Evolutionary conservation across 2,888 invertebrate species (phyloP).

Genomic region (Pegoplata infirma): DNA sequence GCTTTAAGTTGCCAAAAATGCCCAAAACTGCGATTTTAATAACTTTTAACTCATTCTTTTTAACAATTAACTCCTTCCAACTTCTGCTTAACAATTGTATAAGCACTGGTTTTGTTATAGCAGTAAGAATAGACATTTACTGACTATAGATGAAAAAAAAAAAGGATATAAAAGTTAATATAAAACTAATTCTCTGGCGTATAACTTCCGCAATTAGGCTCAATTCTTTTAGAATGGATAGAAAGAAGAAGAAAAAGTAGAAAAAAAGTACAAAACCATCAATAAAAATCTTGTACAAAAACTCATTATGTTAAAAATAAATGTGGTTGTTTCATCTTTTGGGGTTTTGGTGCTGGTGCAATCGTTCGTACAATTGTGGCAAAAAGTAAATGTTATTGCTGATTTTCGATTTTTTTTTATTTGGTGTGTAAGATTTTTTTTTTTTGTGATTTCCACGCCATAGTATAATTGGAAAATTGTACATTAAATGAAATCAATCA

Average conservation of each 20-base stretch:
- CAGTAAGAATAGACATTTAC: conserved; percentile 10
- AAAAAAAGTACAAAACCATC: too few species aligned
- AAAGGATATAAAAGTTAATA: conserved; percentile 59
- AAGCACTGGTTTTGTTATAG: neutral
- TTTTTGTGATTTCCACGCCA: conserved; percentile 62
- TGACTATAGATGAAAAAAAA: neutral
- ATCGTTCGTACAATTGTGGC: neutral
- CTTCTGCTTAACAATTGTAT: neutral
- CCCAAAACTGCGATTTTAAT: too few species aligned
- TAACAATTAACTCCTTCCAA: neutral
- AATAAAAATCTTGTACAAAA: conserved; percentile 21
- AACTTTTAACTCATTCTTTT: too few species aligned
- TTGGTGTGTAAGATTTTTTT: conserved; percentile 65
- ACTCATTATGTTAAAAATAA: conserved; percentile 57
- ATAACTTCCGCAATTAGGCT: conserved; percentile 75
- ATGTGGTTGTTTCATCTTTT: conserved; percentile 42
- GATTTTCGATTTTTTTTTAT: conserved; percentile 66
- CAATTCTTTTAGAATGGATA: conserved; percentile 64
- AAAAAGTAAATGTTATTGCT: conserved; percentile 56
- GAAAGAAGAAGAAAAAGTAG: neutral
- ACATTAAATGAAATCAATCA: conserved; percentile 76
- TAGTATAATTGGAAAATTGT: conserved; percentile 73
- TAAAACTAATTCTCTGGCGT: conserved; percentile 72
- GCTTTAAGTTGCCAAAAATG: too few species aligned
- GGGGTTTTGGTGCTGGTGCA: neutral